phyloP scores from a whole-genome alignment of 2,113 vertebrate species.

The Oreocharis arfaki region DNA sequence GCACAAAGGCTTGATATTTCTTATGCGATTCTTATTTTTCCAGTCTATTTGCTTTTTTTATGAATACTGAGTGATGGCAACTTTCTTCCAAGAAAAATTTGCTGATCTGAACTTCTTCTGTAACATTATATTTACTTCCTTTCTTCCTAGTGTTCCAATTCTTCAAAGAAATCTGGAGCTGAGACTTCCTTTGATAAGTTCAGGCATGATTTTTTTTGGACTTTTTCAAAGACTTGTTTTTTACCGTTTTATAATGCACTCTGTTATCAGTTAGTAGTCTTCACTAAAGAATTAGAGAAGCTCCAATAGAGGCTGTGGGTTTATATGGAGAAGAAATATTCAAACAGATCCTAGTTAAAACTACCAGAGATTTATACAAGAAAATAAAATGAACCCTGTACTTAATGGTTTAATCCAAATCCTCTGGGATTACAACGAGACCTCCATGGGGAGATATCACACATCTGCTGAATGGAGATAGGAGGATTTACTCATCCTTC shows the following conservation, averaged over 20 bases:
- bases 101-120: neutral
- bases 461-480: neutral
- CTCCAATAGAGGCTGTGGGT: neutral
- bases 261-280: no score
- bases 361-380: neutral
- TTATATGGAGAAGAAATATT: neutral
- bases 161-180: neutral
- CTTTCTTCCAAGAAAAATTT: neutral
- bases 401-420: neutral
- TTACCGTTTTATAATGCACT: neutral
- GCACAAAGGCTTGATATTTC: neutral
- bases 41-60: neutral
- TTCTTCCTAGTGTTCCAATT: neutral
- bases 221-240: neutral
- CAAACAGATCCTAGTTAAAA: neutral
- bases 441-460: neutral
- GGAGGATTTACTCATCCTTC: neutral
- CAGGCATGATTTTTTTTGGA: neutral
- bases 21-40: neutral
- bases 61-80: neutral
- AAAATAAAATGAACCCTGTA: neutral
- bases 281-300: neutral
- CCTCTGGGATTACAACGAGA: neutral
- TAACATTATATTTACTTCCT: neutral
- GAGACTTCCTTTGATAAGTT: neutral